Conservation (phyloP, 2,113 vertebrate genomes). For the Labrus mixtus region DNA sequence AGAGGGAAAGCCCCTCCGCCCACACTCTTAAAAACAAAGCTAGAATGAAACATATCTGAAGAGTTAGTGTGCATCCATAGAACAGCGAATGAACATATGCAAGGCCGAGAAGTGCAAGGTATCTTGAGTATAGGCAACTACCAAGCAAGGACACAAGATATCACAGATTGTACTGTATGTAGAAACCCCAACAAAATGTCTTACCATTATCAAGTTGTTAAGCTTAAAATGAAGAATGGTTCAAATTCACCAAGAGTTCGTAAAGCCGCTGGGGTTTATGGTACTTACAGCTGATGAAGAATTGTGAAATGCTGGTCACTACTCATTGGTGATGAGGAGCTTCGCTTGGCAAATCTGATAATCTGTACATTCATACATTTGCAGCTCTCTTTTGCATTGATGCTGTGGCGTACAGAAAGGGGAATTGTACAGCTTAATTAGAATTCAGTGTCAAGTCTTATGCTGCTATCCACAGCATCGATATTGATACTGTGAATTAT, state of each 20-base stretch:
- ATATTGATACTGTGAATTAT: slow-evolving; percentile 57
- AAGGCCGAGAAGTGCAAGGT: slow-evolving; percentile 76
- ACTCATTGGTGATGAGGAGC: slow-evolving; percentile 42
- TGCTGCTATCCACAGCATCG: slow-evolving; percentile 52
- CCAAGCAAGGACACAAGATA: slow-evolving; percentile 74
- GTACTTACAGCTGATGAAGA: slow-evolving; percentile 56
- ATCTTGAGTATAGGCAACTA: slow-evolving; percentile 76
- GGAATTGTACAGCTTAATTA: slow-evolving; percentile 48
- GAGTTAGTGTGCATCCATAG: slow-evolving; percentile 76
- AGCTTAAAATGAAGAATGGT: slow-evolving; percentile 57
- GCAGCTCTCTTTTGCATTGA: slow-evolving; percentile 50
- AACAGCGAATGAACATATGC: slow-evolving; percentile 73
- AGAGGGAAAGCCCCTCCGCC: slow-evolving; percentile 57
- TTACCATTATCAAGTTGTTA: slow-evolving; percentile 53
- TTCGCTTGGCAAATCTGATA: slow-evolving; percentile 62
- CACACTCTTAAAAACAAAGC: slow-evolving; percentile 73
- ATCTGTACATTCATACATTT: slow-evolving; percentile 75
- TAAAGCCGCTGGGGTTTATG: slow-evolving; percentile 59
- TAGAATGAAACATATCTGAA: slow-evolving; percentile 64
- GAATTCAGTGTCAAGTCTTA: slow-evolving; percentile 63
- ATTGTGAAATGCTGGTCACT: slow-evolving; percentile 55
- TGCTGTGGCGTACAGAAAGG: slow-evolving; percentile 49
- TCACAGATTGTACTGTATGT: slow-evolving; percentile 70
- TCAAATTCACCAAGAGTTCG: slow-evolving; percentile 52
- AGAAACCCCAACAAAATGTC: slow-evolving; percentile 48